Percentiles rank a stretch among this genome's conserved stretches.
phyloP scores from a whole-genome alignment of 2,888 invertebrate species.

The Mechanitis messenoides region DNA sequence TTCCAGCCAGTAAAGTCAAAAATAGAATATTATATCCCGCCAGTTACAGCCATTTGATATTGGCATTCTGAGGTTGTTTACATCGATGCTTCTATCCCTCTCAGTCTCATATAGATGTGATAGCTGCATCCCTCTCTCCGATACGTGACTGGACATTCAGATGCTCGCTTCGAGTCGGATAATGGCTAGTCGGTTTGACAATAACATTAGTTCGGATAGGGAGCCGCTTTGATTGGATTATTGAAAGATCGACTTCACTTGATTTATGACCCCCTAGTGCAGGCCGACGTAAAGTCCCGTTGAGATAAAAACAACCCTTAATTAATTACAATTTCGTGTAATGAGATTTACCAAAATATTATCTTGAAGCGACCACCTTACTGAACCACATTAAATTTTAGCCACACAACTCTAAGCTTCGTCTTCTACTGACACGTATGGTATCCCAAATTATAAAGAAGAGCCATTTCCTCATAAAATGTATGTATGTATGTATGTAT shows the following conservation, averaged over 20 bases:
- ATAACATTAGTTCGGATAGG: slow-evolving; percentile 67
- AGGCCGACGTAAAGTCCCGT: slow-evolving; percentile 20
- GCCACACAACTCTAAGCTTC: too few relatives aligned
- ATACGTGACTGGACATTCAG: slow-evolving; percentile 68
- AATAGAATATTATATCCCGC: slow-evolving; percentile 14
- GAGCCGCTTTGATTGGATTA: slow-evolving; percentile 68
- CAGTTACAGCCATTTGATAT: slow-evolving; percentile 20
- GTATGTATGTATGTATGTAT: too few relatives aligned
- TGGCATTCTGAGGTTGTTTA: slow-evolving; percentile 21
- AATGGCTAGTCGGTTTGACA: slow-evolving; percentile 67
- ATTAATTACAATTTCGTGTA: slow-evolving; percentile 20
- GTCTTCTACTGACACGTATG: too few relatives aligned
- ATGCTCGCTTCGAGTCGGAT: slow-evolving; percentile 56
- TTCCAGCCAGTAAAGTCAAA: slow-evolving; percentile 18
- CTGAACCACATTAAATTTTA: too few relatives aligned
- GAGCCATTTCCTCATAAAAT: too few relatives aligned
- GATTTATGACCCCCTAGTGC: slow-evolving; percentile 48
- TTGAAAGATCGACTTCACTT: slow-evolving; percentile 64
- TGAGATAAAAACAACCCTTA: slow-evolving; percentile 24
- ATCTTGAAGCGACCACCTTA: neutral
- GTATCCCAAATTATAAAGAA: too few relatives aligned
- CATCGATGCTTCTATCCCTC: slow-evolving; percentile 34
- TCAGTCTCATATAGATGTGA: slow-evolving; percentile 32
- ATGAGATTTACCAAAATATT: slow-evolving; percentile 1
- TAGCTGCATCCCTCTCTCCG: slow-evolving; percentile 36